A percentile compares a stretch with the other conserved stretches of the same genome.
Conservation (phyloP, 2,888 invertebrate species). For the Chymomyza caudatula region DNA sequence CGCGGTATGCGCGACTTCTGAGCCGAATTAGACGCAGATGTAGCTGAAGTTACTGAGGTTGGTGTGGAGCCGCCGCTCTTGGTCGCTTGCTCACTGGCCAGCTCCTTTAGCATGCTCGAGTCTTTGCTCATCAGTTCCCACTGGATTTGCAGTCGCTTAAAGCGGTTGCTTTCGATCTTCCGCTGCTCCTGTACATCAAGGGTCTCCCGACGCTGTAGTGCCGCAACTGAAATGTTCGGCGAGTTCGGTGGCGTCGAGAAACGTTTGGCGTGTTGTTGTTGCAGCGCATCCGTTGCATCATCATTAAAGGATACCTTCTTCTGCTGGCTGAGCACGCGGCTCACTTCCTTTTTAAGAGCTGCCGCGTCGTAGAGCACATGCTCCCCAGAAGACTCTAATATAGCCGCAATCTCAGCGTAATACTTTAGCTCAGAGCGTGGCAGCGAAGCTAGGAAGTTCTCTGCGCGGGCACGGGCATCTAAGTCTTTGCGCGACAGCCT, state of each 20-base stretch:
- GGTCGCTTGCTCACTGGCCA: conserved; percentile 75
- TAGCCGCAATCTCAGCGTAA: conserved; percentile 78
- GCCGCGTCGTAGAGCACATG: conserved; percentile 76
- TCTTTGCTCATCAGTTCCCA: conserved; percentile 78
- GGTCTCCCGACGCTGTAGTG: conserved; percentile 53
- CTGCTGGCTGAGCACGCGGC: conserved; percentile 77
- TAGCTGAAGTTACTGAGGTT: conserved; percentile 69
- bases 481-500: conserved; percentile 76
- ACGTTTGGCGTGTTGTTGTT: conserved; percentile 57
- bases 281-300: conserved; percentile 25
- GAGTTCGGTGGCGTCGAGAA: conserved; percentile 86
- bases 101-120: conserved; percentile 76
- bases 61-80: conserved; percentile 78
- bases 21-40: conserved; percentile 57
- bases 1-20: conserved; percentile 77
- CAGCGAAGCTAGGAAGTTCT: conserved; percentile 76
- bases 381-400: conserved; percentile 75
- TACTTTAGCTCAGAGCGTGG: conserved; percentile 78
- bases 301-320: conserved; percentile 78
- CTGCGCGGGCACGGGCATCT: conserved; percentile 77
- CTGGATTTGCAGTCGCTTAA: conserved; percentile 78
- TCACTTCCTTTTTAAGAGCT: conserved; percentile 78
- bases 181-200: conserved; percentile 74
- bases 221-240: conserved; percentile 83
- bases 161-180: conserved; percentile 78